A percentile compares a stretch with the other conserved stretches of the same genome.
Conservation (phyloP, 2,888 invertebrate genomes). For the Craniophora ligustri region DNA sequence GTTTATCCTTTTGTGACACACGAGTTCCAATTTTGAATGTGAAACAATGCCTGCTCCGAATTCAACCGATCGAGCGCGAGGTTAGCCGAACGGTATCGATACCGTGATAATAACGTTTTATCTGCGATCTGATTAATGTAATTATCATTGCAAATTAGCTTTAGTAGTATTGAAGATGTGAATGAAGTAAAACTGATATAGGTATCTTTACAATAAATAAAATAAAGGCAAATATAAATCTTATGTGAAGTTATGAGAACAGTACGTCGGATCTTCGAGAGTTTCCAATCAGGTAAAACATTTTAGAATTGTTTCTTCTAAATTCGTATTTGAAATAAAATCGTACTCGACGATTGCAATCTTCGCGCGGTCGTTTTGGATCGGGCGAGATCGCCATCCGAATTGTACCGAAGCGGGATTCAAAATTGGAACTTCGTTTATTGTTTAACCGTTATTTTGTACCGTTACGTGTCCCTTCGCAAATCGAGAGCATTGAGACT, state of each 20-base stretch:
- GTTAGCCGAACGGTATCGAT: slow-evolving; percentile 36
- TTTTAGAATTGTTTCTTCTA: slow-evolving; percentile 52
- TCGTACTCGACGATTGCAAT: slow-evolving; percentile 58
- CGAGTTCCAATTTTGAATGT: slow-evolving; percentile 63
- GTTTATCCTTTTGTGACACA: slow-evolving; percentile 36
- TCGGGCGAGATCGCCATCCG: slow-evolving; percentile 62
- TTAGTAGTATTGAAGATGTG: slow-evolving; percentile 11
- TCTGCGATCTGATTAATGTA: slow-evolving; percentile 45
- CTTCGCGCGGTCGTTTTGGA: slow-evolving; percentile 61
- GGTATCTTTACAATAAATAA: background rate
- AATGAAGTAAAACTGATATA: background rate
- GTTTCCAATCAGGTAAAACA: slow-evolving; percentile 55
- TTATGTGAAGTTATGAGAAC: slow-evolving; percentile 31
- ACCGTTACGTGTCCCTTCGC: slow-evolving; percentile 82
- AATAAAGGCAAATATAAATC: slow-evolving; percentile 3
- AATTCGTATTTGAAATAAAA: slow-evolving; percentile 60
- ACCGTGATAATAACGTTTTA: slow-evolving; percentile 39
- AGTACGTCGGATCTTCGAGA: slow-evolving; percentile 22
- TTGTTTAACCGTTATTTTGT: slow-evolving; percentile 78
- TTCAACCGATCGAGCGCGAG: slow-evolving; percentile 39
- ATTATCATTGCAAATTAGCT: slow-evolving; percentile 22
- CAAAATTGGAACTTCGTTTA: slow-evolving; percentile 71
- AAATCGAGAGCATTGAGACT: slow-evolving; percentile 67
- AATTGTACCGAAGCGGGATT: slow-evolving; percentile 63
- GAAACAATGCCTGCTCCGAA: slow-evolving; percentile 42